phyloP scores from a whole-genome alignment of 1,140 invertebrate species.

The Lerema accius region DNA sequence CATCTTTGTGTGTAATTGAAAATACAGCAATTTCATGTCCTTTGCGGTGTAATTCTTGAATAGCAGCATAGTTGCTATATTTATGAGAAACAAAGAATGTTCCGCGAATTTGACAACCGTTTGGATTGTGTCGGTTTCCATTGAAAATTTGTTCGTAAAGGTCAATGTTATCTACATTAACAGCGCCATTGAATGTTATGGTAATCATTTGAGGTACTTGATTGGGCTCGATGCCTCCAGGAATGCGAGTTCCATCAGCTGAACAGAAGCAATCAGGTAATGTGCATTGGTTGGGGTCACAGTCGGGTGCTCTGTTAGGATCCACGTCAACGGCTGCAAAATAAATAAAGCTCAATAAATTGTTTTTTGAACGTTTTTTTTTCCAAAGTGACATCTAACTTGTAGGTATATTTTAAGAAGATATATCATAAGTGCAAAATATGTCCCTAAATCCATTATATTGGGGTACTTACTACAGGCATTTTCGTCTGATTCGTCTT shows the following conservation, averaged over 20 bases:
- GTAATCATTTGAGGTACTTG: conserved; percentile 97
- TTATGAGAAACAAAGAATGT: conserved; percentile 98
- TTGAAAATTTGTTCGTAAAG: conserved; percentile 96
- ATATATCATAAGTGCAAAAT: too few relatives aligned
- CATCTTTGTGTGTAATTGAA: conserved; percentile 96
- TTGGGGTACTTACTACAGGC: conserved; percentile 97
- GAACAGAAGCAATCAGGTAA: conserved; percentile 97
- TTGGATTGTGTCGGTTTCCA: conserved; percentile 93
- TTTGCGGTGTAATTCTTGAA: conserved; percentile 94
- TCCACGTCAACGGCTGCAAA: conserved; percentile 90
- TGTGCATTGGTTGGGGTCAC: conserved; percentile 93
- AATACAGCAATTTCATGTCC: conserved; percentile 97
- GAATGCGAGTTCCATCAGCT: conserved; percentile 95
- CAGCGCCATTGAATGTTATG: conserved; percentile 96
- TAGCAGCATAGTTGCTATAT: conserved; percentile 97
- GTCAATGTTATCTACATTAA: conserved; percentile 97
- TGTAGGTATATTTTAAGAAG: too few relatives aligned
- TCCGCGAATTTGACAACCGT: conserved; percentile 95
- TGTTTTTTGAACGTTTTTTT: conserved; percentile 6
- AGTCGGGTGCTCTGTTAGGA: conserved; percentile 94
- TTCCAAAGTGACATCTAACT: too few relatives aligned
- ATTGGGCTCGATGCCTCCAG: conserved; percentile 90
- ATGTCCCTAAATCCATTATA: too few relatives aligned
- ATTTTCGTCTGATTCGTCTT: conserved; percentile 97
- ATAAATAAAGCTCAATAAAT: conserved; percentile 7